A percentile compares a stretch with the other conserved stretches of the same genome.
Conservation (phyloP, 1,140 invertebrate genomes). For the Cotesia typhae region DNA sequence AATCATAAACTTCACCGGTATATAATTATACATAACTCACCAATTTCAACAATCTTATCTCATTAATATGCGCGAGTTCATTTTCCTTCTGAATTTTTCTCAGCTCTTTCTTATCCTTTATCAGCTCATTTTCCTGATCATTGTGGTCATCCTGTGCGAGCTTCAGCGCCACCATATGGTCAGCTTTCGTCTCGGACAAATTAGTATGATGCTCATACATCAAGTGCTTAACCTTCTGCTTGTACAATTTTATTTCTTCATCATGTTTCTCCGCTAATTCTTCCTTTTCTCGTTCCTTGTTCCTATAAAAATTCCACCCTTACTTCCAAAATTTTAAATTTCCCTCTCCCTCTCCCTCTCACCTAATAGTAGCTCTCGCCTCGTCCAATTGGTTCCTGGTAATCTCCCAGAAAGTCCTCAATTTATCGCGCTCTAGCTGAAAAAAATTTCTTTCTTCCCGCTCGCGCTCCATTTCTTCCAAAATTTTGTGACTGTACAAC, state of each 20-base stretch:
- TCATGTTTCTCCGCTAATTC: conserved; percentile 87
- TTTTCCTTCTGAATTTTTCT: conserved; percentile 79
- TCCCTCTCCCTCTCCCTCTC: conserved; percentile 35
- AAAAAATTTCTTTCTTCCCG: conserved; percentile 95
- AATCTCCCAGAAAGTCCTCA: conserved; percentile 94
- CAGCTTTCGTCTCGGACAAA: conserved; percentile 79
- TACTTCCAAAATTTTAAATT: too few species aligned
- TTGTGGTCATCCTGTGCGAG: conserved; percentile 77
- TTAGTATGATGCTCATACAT: conserved; percentile 91
- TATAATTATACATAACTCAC: conserved; percentile 57
- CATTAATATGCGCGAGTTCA: conserved; percentile 73
- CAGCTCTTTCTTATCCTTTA: conserved; percentile 81
- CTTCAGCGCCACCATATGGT: conserved; percentile 80
- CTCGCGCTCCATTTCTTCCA: conserved; percentile 92
- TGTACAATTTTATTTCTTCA: conserved; percentile 85
- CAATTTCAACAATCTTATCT: conserved; percentile 72
- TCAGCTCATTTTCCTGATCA: conserved; percentile 78
- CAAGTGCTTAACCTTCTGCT: conserved; percentile 92
- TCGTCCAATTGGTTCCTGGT: conserved; percentile 86
- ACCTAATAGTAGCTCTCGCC: conserved; percentile 75
- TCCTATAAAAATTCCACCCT: conserved; percentile 46
- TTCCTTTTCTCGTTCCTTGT: conserved; percentile 89
- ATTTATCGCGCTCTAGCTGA: conserved; percentile 93
- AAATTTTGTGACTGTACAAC: conserved; percentile 84
- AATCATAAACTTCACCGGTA: background rate